Base-by-base conservation (phyloP, 2,888 invertebrate species). In the Panzeria rudis region DNA sequence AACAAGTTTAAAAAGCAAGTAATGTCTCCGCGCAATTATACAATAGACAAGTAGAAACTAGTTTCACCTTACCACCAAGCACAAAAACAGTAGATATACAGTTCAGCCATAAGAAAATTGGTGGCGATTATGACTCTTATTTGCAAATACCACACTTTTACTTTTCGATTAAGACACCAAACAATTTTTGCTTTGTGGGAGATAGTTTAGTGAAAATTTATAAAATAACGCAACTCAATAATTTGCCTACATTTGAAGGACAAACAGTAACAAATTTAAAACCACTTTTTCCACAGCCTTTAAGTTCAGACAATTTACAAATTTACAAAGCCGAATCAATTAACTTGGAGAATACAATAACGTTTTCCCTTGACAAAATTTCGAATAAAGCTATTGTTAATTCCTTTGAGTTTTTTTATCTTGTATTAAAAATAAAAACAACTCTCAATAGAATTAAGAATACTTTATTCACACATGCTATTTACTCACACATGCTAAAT, bases 101-200 rank as follows among this genome's bases (percentile, higher is more conserved):
- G 7, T 17, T 52, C 50, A 52, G 20, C 20, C 17, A 52, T 52
- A 52, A 52, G 50, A 52, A 52, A 20, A 61, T 61, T 35, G 35
- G 35, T 11, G 41, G 41, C 41, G 20, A 61, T n/a, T 32, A 6
- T 32, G 3, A 32, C 32, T 32, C 32, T 32, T 32, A 32, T 32
- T 3, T 32, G 32, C 32, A 32, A 32, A 32, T 6, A 32, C 32
- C 32, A 32, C 32, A 32, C 32, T 32, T 32, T 32, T 32, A 32
- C 32, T 32, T 32, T 32, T 32, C 32, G 32, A 32, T 32, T 32
- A 6, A 32, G 32, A 32, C 3, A 32, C n/a, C 38, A 38, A 61
- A 61, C 3, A 61, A 35, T 59, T 59, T 59, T 59, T 59, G 61
- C 11, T 35, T 56, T 35, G 61, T 61, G 35, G 29, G 54, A 13